Conservation (phyloP, 1,140 invertebrate genomes). For the Euschistus heros region DNA sequence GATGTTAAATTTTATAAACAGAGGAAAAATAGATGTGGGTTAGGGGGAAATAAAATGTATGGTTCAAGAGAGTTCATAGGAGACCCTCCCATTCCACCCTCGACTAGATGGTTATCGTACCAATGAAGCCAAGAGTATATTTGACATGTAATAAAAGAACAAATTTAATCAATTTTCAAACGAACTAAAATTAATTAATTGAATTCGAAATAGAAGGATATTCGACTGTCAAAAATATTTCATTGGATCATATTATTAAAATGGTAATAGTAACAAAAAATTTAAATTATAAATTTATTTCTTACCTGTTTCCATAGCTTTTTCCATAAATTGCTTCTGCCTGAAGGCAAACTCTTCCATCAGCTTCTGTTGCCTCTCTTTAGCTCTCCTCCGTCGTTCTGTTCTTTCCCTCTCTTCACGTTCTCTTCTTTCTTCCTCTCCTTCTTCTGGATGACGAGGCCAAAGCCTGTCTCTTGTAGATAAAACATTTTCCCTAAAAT, state of each 20-base stretch:
- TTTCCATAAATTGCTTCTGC: slow-evolving; percentile 85
- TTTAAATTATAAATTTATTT: background rate
- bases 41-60: no score
- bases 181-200: no score
- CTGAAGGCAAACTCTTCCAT: slow-evolving; percentile 87
- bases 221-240: no score
- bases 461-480: slow-evolving; percentile 58
- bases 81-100: no score
- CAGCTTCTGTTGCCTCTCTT: slow-evolving; percentile 79
- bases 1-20: no score
- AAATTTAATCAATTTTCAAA: no score
- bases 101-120: no score
- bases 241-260: slow-evolving; percentile 18
- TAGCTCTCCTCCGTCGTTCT: slow-evolving; percentile 68
- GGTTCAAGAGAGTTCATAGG: no score
- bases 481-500: slow-evolving; percentile 45
- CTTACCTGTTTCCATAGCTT: slow-evolving; percentile 56
- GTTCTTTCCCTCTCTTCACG: slow-evolving; percentile 64
- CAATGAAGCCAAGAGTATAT: no score
- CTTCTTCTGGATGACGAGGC: slow-evolving; percentile 60
- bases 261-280: background rate
- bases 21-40: no score
- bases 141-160: no score
- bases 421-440: slow-evolving; percentile 59
- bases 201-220: no score